Base-by-base conservation (phyloP, 2,113 vertebrate species). In the Apteryx owenii region DNA sequence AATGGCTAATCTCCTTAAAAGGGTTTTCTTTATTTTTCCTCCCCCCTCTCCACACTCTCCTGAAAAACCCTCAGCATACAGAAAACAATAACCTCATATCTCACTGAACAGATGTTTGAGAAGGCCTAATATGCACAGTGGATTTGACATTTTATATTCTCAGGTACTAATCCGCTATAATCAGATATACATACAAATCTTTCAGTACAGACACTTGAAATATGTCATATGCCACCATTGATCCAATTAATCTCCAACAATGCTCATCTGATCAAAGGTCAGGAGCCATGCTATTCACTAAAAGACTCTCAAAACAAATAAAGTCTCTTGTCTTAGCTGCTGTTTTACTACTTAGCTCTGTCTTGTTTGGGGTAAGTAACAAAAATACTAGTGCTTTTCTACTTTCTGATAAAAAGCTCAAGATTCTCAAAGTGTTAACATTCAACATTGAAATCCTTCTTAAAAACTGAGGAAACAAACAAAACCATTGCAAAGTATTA, bases 121-220 rank as follows among this genome's bases (percentile, higher is more conserved):
- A 87, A 91, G 58, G 64, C 36, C 93, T 95, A 91, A 92, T 79
- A 86, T 44, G 65, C 72, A 91, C 11, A 1, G 81, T 50, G 88
- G 78, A 90, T 90, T 71, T 90, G 68, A 93, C 79, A 90, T 96
- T 94, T 97, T 92, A 84, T 66, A 91, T 89, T 79, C 91, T 88
- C 95, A 97, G 90, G 80, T 97, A 97, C 64, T 97, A 94, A 96
- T 95, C 93, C 88, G 33, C 62, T 91, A 82, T 89, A 95, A 97
- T 94, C 92, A 97, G 86, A 91, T 93, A 81, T 65, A 95, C 89
- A 78, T 77, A 81, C 46, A 91, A 79, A 81, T 89, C 81, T 68
- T 91, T 86, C 76, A 72, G 85, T 56, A 66, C 50, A 89, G 77
- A 88, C 89, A 95, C 82, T n/a, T 90, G 64, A 95, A 97, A 53